Percentiles rank a stretch among this genome's conserved stretches.
Evolutionary conservation across 2,113 vertebrate species (phyloP).

Genomic region (Gobiocypris rarus): DNA sequence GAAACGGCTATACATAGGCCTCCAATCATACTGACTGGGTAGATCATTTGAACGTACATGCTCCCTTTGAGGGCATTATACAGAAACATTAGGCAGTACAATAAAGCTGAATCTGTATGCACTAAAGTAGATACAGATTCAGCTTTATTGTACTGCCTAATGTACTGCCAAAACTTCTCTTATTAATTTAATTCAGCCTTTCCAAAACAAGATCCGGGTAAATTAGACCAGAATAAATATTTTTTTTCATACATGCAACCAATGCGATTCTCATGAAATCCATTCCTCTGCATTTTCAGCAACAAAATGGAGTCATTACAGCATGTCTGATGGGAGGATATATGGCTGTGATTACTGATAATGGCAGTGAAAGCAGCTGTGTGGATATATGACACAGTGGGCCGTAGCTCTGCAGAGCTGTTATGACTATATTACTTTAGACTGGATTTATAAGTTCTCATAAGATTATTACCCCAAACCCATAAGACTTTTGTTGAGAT

Average conservation of each 20-base stretch:
- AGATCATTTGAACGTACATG: no score
- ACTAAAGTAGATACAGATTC: no score
- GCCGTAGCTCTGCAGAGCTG: not conserved
- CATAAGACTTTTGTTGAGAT: no score
- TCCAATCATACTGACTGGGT: no score
- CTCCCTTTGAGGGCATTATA: no score
- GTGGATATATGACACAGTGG: not conserved
- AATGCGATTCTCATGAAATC: not conserved
- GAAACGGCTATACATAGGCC: no score
- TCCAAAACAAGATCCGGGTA: no score
- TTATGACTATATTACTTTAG: not conserved
- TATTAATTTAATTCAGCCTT: no score
- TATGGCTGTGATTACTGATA: slow-evolving; percentile 26
- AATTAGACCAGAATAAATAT: not conserved
- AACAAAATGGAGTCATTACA: slow-evolving; percentile 14
- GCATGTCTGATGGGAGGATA: not conserved
- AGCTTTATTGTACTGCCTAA: no score
- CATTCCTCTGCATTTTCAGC: not conserved
- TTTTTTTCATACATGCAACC: no score
- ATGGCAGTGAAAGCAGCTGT: slow-evolving; percentile 16
- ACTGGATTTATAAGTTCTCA: not conserved
- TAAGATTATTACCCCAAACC: no score
- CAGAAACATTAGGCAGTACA: not conserved
- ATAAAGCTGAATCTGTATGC: not conserved
- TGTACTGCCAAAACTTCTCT: no score